Percentiles rank a stretch among this genome's conserved stretches.
phyloP scores from a whole-genome alignment of 1,140 invertebrate species.

The Batillaria attramentaria region DNA sequence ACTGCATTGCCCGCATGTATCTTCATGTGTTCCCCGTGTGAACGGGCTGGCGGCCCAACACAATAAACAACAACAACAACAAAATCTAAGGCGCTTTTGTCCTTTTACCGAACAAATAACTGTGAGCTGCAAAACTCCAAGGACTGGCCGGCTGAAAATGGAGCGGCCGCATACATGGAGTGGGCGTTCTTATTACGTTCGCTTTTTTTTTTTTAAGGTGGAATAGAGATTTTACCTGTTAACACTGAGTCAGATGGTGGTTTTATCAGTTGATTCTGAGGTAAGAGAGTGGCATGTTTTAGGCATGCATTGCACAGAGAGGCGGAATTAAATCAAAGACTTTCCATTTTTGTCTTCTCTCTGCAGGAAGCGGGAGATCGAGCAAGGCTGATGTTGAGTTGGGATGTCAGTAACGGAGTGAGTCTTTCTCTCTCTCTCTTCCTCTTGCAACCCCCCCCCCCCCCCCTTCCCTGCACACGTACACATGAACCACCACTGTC shows the following conservation, averaged over 20 bases:
- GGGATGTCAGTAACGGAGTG: constrained; percentile 82
- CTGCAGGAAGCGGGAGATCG: constrained; percentile 72
- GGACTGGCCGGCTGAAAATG: too few species aligned
- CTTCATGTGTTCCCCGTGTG: too few species aligned
- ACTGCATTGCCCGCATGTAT: too few species aligned
- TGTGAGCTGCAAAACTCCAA: too few species aligned
- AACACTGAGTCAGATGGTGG: not conserved
- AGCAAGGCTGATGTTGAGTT: constrained; percentile 75
- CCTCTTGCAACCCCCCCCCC: too few species aligned
- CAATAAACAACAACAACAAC: too few species aligned
- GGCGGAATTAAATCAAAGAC: not conserved
- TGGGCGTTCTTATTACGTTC: not conserved
- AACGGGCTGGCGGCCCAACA: too few species aligned
- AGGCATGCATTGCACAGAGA: not conserved
- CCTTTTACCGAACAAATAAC: too few species aligned
- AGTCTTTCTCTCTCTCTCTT: constrained; percentile 42
- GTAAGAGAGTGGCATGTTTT: not conserved
- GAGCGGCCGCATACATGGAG: not conserved
- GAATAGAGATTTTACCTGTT: not conserved
- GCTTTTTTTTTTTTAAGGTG: not conserved
- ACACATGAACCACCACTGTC: not conserved
- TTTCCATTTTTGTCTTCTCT: not conserved
- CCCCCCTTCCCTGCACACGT: too few species aligned
- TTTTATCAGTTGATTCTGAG: not conserved
- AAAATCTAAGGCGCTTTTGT: too few species aligned